These are phyloP conservation scores for Sclerurus mexicanus DNA, from an alignment of 2,113 vertebrate species.

Conservation along the genomic window DNA sequence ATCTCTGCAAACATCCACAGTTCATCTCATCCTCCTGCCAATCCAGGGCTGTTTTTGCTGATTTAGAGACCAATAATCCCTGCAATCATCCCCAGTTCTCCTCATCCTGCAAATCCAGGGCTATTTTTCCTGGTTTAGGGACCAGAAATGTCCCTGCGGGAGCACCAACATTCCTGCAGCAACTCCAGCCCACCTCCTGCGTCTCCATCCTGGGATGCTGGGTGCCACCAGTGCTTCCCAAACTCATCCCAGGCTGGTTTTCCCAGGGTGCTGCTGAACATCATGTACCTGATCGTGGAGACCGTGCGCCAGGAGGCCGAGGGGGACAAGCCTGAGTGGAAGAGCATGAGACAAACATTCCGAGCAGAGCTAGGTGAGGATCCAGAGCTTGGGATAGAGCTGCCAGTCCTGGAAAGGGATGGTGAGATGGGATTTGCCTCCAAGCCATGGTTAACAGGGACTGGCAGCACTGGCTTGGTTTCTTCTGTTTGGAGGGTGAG, in stretches of 20 bases:
- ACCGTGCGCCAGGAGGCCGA: constrained; percentile 90
- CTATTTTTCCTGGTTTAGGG: neutral
- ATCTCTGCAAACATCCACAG: neutral
- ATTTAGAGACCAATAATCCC: neutral
- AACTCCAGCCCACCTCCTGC: neutral
- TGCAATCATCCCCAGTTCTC: neutral
- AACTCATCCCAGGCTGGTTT: neutral
- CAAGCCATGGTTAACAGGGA: fast-evolving
- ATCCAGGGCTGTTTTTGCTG: neutral
- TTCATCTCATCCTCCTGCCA: neutral
- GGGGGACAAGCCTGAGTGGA: constrained; percentile 89
- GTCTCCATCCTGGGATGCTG: neutral
- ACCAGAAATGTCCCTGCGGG: neutral
- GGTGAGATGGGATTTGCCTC: neutral
- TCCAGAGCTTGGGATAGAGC: fast-evolving
- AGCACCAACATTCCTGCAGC: neutral
- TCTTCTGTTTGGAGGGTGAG: neutral
- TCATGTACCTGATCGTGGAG: constrained; percentile 98
- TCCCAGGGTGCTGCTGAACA: constrained; percentile 91
- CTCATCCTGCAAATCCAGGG: neutral
- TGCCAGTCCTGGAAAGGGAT: neutral
- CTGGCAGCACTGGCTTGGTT: neutral
- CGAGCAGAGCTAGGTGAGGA: constrained; percentile 87
- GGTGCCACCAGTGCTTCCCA: neutral
- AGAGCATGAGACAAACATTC: constrained; percentile 88